These are phyloP conservation scores for Phylloscopus whistleri DNA, from an alignment of 2,113 vertebrate genomes.

Conservation along the genomic window DNA sequence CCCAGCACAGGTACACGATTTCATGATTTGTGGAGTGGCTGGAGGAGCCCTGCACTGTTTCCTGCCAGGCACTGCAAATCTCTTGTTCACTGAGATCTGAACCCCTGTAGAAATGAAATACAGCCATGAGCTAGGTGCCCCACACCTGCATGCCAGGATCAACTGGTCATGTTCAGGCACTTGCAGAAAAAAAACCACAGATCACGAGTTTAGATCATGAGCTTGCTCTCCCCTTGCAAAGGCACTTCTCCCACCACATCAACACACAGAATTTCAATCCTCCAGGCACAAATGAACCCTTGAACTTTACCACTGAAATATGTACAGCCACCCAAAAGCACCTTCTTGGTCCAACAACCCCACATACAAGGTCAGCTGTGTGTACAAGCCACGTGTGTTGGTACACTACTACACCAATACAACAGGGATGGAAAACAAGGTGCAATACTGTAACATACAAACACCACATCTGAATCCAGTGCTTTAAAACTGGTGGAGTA, in stretches of 20 bases:
- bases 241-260: not conserved
- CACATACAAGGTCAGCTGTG: not conserved
- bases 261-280: not conserved
- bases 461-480: not conserved
- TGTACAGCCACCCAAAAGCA: not conserved
- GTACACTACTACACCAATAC: not conserved
- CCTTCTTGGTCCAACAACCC: not conserved
- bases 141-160: not conserved
- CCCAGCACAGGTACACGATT: not conserved
- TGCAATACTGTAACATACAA: not conserved
- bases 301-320: not conserved
- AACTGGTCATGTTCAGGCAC: not conserved
- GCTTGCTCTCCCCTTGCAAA: not conserved
- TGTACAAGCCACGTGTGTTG: not conserved
- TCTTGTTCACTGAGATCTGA: not conserved
- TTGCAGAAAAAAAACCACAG: not conserved
- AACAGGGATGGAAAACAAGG: not conserved
- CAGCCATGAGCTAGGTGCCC: accelerated
- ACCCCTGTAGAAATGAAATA: not conserved
- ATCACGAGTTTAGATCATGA: accelerated
- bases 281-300: not conserved
- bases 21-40: not conserved
- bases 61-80: not conserved
- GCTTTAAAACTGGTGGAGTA: not conserved
- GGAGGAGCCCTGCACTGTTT: not conserved